These are phyloP conservation scores for Sylvia atricapilla DNA, from an alignment of 2,113 vertebrate species.

Conservation along the genomic window DNA sequence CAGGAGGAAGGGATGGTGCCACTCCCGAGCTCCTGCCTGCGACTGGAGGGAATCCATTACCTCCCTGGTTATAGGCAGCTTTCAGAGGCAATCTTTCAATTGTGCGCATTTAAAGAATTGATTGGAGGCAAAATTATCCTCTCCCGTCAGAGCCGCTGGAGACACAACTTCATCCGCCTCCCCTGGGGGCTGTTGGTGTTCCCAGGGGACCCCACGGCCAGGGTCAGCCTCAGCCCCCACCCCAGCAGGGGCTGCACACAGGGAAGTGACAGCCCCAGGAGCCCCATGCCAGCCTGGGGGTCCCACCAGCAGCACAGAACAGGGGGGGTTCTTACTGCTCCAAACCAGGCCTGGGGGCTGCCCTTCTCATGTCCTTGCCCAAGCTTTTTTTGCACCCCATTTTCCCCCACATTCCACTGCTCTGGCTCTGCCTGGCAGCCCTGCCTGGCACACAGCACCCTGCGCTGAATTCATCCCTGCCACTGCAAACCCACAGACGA, in stretches of 20 bases:
- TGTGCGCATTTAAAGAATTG: slow-evolving; percentile 67
- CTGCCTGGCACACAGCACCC: background rate
- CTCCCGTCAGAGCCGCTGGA: background rate
- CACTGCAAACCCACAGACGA: background rate
- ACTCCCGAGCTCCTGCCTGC: background rate
- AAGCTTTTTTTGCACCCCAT: background rate
- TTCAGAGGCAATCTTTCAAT: slow-evolving; percentile 71
- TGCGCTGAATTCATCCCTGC: accelerated
- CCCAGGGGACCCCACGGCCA: accelerated
- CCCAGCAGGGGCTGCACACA: accelerated
- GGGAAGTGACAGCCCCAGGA: background rate
- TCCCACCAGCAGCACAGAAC: background rate
- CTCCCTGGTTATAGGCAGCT: slow-evolving; percentile 61
- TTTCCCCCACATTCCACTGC: accelerated
- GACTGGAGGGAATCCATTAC: slow-evolving; percentile 62
- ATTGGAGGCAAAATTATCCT: slow-evolving; percentile 64
- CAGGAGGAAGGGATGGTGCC: background rate
- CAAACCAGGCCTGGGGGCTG: background rate
- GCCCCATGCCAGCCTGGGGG: accelerated
- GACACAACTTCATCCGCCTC: slow-evolving; percentile 26
- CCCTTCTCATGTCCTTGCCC: background rate
- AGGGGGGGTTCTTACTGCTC: background rate
- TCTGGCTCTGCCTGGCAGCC: background rate
- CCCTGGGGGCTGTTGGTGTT: background rate
- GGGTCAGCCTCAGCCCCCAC: background rate